Conservation (phyloP, 2,113 vertebrate genomes). For the Xiphophorus maculatus region DNA sequence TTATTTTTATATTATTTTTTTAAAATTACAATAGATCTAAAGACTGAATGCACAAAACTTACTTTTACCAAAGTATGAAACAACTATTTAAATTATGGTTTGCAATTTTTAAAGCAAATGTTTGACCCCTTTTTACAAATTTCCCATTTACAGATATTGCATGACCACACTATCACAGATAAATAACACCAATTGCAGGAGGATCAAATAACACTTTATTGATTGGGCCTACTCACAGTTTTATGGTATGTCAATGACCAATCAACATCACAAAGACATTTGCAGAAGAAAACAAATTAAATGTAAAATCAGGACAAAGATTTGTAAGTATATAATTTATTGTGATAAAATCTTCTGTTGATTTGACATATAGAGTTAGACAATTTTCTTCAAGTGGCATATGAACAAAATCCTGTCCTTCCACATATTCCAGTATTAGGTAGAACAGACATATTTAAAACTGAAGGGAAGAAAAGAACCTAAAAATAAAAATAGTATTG, state of each 20-base stretch:
- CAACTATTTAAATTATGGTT: neutral
- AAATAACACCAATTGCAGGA: slow-evolving; percentile 6
- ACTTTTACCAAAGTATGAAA: neutral
- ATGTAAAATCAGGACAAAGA: neutral
- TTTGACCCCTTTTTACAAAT: neutral
- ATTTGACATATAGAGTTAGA: neutral
- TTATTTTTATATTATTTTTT: neutral
- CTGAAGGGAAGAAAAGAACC: neutral
- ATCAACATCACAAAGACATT: slow-evolving; percentile 14
- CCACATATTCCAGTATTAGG: neutral
- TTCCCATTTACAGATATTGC: neutral
- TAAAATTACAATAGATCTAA: neutral
- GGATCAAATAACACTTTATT: neutral
- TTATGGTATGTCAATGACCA: neutral
- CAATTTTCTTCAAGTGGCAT: neutral
- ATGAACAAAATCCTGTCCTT: neutral
- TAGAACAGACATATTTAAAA: neutral
- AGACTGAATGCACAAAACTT: neutral
- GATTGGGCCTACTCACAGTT: slow-evolving; percentile 9
- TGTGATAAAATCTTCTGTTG: neutral
- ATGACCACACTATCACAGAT: neutral
- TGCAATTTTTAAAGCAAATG: neutral
- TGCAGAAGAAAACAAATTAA: neutral
- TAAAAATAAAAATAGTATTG: too few relatives aligned
- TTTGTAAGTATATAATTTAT: neutral